A percentile compares a stretch with the other conserved stretches of the same genome.
These are phyloP conservation scores for Hypotaenidia okinawae DNA, from an alignment of 2,797 vertebrate species.

Conservation along the genomic window DNA sequence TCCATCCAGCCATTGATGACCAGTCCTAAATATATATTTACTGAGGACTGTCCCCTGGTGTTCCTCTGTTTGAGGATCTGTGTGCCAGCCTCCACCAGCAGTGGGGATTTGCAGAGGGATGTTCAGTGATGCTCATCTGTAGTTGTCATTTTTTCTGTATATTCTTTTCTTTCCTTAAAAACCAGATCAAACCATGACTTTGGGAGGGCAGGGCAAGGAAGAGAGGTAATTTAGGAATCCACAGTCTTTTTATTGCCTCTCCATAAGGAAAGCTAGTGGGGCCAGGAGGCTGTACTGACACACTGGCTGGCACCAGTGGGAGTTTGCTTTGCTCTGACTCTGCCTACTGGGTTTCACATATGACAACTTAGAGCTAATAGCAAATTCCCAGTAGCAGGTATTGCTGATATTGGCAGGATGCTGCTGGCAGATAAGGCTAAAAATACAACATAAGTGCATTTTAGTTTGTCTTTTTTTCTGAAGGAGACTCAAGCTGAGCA, in stretches of 20 bases:
- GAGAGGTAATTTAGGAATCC: neutral
- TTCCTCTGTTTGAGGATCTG: neutral
- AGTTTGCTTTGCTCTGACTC: neutral
- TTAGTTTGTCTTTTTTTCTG: neutral
- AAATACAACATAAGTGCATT: neutral
- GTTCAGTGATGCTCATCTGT: neutral
- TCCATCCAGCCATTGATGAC: neutral
- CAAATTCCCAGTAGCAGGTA: neutral
- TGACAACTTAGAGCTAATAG: neutral
- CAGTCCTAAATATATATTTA: neutral
- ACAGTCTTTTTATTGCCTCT: neutral
- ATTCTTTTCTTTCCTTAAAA: neutral
- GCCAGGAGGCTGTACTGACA: neutral
- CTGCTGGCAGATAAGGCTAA: neutral
- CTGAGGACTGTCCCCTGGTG: neutral
- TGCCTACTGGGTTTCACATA: rapidly evolving
- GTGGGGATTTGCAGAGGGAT: neutral
- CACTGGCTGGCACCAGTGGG: neutral
- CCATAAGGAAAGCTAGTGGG: neutral
- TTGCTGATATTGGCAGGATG: neutral
- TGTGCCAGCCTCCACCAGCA: neutral
- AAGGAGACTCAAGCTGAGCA: neutral
- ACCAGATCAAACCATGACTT: neutral
- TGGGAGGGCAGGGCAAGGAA: neutral
- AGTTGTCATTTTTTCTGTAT: neutral